Base-by-base conservation (phyloP, 2,797 vertebrate genomes). In the Erpetoichthys calabaricus region DNA sequence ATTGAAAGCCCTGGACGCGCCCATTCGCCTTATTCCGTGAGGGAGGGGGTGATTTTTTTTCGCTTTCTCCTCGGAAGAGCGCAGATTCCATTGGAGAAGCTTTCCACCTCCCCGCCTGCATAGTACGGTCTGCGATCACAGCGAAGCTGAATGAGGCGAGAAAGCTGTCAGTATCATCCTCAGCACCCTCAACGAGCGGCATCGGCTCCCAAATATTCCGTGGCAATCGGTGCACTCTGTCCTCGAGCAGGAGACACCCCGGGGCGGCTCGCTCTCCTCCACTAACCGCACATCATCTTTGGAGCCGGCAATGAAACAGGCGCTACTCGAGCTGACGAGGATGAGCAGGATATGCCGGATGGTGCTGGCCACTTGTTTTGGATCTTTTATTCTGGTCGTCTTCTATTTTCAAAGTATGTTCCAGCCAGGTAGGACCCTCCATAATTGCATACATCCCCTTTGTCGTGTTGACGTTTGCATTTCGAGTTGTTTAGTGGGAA, bases 371-470 rank as follows among this genome's bases (percentile, higher is more conserved):
- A 97, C 94, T 84, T 97, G 91, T 84, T 79, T 97, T 73, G 94
- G 92, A 82, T 97, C 93, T 71, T 94, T 94, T 82, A 85, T 94
- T 74, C 85, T 97, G 82, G 91, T 95, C 87, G 90, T 96, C 89
- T 97, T 97, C 85, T 97, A 95, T 89, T 96, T 95, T 86, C 94
- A 96, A 95, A 97, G 94, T 95, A 96, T 93, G 94, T 96, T 94
- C 76, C 91, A 94, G 60, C 94, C 93, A 95, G 92, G 94, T 97
- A 96, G 88, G 91, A 81, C 59, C 55, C 55, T 45, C 53, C 52
- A 58, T 25, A 25, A 25, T 25, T 25, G 25, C 25, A 25, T 25
- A 25, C 44, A 41, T 46, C 51, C 8, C 51, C 3, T 7, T 6
- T 42, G 9, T 45, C 46, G 4, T 25, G 9, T 25, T 25, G 25